Base-by-base conservation (phyloP, 2,888 invertebrate species). In the Drosophila kuntzei region DNA sequence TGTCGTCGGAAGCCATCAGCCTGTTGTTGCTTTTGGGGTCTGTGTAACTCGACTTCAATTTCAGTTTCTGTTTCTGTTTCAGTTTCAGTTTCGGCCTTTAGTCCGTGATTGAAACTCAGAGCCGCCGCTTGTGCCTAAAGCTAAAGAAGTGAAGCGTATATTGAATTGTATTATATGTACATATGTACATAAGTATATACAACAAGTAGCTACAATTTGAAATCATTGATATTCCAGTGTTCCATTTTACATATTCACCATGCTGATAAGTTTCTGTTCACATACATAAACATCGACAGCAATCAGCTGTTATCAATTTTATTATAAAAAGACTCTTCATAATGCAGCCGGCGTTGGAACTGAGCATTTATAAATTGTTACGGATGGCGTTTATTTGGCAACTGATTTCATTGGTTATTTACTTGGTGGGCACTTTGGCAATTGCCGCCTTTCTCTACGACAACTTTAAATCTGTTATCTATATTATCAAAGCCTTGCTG, bases 381-480 rank as follows among this genome's bases (percentile, higher is more conserved):
- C 83, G 81, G 58, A 89, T 91, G 85, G 84, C 88, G 12, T 80
- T 87, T 58, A 47, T 91, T 66, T 89, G 88, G 78, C 83, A 91
- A 51, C 71, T 90, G 8, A 47, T 90, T 50, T 87, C 89, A 3
- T 34, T 72, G n/a, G 63, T 64, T 32, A 80, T 91, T 53, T 91
- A 89, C 53, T 58, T 90, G 50, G 71, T 91, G 11, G 91, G 91
- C n/a, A 6, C 83, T 4, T 58, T 87, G 60, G 72, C 89, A 11
- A 79, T 90, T 12, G 73, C 57, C 18, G 71, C 81, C 16, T 91
- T 90, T 63, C 65, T 91, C 4, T 91, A 81, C 37, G 95, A 95
- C 76, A 94, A 94, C 39, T 87, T 95, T 37, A 95, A 94, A 93
- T 94, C 94, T 74, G 89, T 94, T 0, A 79, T 95, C 66, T 94